These are phyloP conservation scores for Todiramphus saurophagus DNA, from an alignment of 2,113 vertebrate genomes.

Conservation along the genomic window DNA sequence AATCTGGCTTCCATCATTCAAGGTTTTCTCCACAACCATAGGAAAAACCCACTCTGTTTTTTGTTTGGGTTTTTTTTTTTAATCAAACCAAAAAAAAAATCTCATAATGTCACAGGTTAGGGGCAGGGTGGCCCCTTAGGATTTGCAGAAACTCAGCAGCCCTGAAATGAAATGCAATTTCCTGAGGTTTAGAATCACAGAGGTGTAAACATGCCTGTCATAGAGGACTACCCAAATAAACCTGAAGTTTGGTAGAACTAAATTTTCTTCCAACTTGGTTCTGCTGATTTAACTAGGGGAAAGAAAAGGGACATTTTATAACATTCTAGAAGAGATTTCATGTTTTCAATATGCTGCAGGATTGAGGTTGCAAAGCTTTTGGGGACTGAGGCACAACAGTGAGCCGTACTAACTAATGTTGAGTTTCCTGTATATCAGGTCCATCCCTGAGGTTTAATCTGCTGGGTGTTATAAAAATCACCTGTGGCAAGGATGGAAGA, in stretches of 20 bases:
- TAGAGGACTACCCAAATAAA: not conserved
- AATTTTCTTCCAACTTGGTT: not conserved
- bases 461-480: not conserved
- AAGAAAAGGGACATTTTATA: not conserved
- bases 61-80: not conserved
- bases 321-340: not conserved
- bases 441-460: not conserved
- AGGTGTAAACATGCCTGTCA: not conserved
- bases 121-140: not conserved
- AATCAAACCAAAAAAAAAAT: not conserved
- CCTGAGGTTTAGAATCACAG: not conserved
- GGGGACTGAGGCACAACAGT: not conserved
- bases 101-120: not conserved
- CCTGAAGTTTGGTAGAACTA: not conserved
- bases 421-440: not conserved
- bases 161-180: slow-evolving; percentile 16
- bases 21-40: not conserved
- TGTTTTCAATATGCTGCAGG: not conserved
- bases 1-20: not conserved
- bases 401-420: not conserved
- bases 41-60: not conserved
- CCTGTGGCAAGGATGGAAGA: not conserved
- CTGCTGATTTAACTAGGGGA: not conserved
- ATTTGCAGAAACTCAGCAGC: not conserved
- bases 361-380: not conserved